Evolutionary conservation across 2,797 vertebrate genomes (phyloP).

Genomic region (Pangasius djambal): DNA sequence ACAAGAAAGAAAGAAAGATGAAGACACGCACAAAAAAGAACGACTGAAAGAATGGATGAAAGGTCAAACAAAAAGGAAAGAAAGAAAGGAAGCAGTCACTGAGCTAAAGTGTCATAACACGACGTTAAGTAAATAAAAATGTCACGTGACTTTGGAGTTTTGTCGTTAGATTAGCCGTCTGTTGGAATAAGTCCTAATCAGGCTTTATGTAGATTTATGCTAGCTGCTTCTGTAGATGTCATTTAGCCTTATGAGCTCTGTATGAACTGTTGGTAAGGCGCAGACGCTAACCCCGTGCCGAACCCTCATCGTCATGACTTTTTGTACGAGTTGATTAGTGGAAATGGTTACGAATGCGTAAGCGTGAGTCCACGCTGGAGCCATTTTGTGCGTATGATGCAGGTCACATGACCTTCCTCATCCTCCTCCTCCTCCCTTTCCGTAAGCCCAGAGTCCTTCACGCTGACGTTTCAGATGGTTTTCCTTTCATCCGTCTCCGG

Average conservation of each 20-base stretch:
- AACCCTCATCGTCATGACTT: not conserved
- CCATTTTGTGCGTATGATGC: not conserved
- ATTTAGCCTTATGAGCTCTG: too few relatives aligned
- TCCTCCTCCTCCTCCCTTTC: conserved; percentile 6
- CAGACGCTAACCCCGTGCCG: not conserved
- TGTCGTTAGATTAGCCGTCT: not conserved
- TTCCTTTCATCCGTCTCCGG: conserved; percentile 27
- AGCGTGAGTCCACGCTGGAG: not conserved
- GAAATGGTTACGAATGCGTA: not conserved
- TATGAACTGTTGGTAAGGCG: not conserved
- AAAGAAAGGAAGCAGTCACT: not conserved
- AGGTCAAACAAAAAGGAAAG: not conserved
- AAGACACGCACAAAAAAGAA: not conserved
- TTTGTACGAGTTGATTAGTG: not conserved
- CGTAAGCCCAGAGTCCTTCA: not conserved
- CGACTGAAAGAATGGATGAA: not conserved
- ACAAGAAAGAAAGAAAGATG: not conserved
- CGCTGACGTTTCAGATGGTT: not conserved
- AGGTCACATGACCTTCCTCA: not conserved
- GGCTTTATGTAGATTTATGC: not conserved
- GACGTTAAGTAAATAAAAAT: not conserved
- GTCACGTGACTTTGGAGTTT: not conserved
- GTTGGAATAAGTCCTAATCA: not conserved
- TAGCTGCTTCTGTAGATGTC: not conserved
- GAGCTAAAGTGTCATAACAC: not conserved